A percentile compares a stretch with the other conserved stretches of the same genome.
These are phyloP conservation scores for Hippolais icterina DNA, from an alignment of 2,113 vertebrate genomes.

Conservation along the genomic window DNA sequence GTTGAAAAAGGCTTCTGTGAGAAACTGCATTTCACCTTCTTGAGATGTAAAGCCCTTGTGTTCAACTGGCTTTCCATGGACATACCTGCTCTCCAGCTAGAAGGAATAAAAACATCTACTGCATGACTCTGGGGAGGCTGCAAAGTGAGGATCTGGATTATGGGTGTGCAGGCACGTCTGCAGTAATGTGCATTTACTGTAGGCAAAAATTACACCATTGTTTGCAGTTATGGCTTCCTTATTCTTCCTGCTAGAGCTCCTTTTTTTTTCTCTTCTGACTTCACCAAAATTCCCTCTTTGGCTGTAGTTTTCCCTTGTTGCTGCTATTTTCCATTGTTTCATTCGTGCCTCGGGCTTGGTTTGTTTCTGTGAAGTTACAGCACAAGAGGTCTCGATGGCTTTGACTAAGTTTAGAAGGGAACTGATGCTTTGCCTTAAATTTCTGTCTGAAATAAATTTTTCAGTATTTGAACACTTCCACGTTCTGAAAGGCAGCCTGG, in stretches of 20 bases:
- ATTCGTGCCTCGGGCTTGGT: neutral
- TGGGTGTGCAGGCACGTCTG: neutral
- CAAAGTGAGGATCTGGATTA: neutral
- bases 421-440: neutral
- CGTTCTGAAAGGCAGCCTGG: neutral
- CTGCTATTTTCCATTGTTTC: neutral
- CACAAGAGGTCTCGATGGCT: neutral
- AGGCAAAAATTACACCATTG: neutral
- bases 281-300: neutral
- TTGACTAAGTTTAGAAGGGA: neutral
- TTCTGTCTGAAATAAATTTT: neutral
- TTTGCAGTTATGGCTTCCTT: neutral
- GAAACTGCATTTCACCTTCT: neutral
- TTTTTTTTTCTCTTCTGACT: neutral
- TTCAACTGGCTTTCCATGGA: neutral
- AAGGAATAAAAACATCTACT: neutral
- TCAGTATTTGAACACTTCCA: neutral
- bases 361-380: neutral
- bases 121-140: neutral
- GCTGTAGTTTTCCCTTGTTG: neutral
- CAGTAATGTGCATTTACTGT: neutral
- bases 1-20: neutral
- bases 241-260: neutral
- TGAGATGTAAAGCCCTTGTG: neutral
- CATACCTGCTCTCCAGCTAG: neutral